phyloP scores from a whole-genome alignment of 1,140 invertebrate species.

The Zaprionus capensis region DNA sequence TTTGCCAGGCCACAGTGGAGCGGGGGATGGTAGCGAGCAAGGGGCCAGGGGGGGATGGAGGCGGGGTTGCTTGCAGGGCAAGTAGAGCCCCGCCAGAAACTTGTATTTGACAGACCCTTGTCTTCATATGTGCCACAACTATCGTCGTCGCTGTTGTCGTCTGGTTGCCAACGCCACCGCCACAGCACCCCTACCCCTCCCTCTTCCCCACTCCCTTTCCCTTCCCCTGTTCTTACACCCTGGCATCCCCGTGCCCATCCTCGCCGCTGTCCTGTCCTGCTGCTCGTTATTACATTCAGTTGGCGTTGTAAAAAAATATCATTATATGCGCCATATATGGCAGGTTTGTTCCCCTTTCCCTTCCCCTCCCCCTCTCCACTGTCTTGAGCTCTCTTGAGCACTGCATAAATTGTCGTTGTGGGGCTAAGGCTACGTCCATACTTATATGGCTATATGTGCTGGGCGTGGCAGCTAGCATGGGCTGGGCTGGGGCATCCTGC shows the following conservation, averaged over 20 bases:
- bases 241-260: conserved; percentile 24
- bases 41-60: no score
- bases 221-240: not conserved
- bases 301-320: conserved; percentile 63
- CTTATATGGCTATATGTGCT: not conserved
- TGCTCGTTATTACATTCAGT: conserved; percentile 79
- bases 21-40: not conserved
- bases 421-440: conserved; percentile 5
- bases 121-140: conserved; percentile 81
- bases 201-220: not conserved
- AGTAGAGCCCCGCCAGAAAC: conserved; percentile 67
- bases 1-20: not conserved
- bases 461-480: conserved; percentile 28
- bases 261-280: conserved; percentile 46
- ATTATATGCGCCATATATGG: conserved; percentile 69
- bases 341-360: conserved; percentile 5
- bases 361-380: not conserved
- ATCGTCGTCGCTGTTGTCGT: conserved; percentile 58
- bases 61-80: not conserved
- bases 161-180: conserved; percentile 13
- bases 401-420: conserved; percentile 74
- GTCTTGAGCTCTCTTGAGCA: conserved; percentile 14
- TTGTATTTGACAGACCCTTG: conserved; percentile 82
- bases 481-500: not conserved
- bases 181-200: not conserved